Conservation (phyloP, 2,113 vertebrate species). For the Mirza zaza region DNA sequence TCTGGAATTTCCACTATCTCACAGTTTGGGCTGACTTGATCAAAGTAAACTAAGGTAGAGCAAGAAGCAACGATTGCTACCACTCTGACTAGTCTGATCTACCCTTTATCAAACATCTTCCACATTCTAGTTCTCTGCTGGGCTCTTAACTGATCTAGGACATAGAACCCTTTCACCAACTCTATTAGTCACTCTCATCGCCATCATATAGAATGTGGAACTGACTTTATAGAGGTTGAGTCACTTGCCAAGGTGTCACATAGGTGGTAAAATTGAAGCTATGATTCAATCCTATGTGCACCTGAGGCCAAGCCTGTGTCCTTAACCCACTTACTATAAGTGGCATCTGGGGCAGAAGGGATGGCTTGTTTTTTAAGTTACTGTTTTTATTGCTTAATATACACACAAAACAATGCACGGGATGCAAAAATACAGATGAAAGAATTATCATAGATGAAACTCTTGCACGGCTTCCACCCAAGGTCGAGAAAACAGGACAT, state of each 20-base stretch:
- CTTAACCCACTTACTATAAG: background rate
- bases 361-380: background rate
- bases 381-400: background rate
- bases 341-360: background rate
- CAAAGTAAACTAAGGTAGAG: background rate
- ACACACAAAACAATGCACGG: background rate
- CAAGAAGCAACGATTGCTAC: background rate
- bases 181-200: background rate
- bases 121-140: background rate
- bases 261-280: background rate
- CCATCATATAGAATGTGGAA: background rate
- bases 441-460: background rate
- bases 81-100: background rate
- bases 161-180: background rate
- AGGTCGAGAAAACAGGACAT: background rate
- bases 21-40: background rate
- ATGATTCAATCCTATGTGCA: background rate
- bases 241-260: background rate
- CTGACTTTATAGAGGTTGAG: background rate
- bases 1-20: background rate
- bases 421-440: background rate
- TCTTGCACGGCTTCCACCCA: background rate
- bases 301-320: background rate
- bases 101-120: background rate
- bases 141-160: background rate